Evolutionary conservation across 1,140 invertebrate species (phyloP).

Genomic region (Bathynomus jamesi): DNA sequence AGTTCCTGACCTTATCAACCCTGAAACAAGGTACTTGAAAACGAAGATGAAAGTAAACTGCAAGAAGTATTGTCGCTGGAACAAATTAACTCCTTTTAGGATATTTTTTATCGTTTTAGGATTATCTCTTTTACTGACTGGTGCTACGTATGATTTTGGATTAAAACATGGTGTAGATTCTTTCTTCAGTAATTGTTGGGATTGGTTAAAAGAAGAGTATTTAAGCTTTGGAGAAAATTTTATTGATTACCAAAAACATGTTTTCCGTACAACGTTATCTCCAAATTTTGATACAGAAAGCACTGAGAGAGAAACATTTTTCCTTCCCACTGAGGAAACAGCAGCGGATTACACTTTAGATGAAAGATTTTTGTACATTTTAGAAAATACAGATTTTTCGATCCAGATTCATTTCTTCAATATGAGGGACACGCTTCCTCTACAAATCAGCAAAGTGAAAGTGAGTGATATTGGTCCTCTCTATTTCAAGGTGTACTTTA

Average conservation of each 20-base stretch:
- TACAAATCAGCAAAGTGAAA: constrained; percentile 8
- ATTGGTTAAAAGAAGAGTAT: constrained; percentile 29
- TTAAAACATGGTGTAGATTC: constrained; percentile 26
- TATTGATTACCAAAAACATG: constrained; percentile 23
- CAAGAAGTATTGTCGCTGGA: constrained; percentile 13
- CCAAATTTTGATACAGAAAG: constrained; percentile 16
- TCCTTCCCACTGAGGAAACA: constrained; percentile 10
- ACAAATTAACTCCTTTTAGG: constrained; percentile 14
- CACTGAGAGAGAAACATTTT: constrained; percentile 12
- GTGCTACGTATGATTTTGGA: constrained; percentile 30
- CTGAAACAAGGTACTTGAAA: not conserved
- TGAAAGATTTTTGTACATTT: constrained; percentile 25
- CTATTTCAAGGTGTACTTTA: constrained; percentile 28
- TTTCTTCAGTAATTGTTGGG: constrained; percentile 23
- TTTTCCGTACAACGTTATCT: constrained; percentile 23
- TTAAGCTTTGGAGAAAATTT: constrained; percentile 34
- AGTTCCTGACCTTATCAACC: not conserved
- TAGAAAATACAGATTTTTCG: constrained; percentile 30
- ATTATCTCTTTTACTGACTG: constrained; percentile 20
- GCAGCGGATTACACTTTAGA: not conserved
- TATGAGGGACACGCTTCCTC: constrained; percentile 18
- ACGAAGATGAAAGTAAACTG: constrained; percentile 6
- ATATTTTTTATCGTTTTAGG: constrained; percentile 20
- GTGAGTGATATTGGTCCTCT: constrained; percentile 32
- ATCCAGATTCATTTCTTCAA: constrained; percentile 33